A percentile compares a stretch with the other conserved stretches of the same genome.
These are phyloP conservation scores for Drosophila eugracilis DNA, from an alignment of 1,140 invertebrate species.

Conservation along the genomic window DNA sequence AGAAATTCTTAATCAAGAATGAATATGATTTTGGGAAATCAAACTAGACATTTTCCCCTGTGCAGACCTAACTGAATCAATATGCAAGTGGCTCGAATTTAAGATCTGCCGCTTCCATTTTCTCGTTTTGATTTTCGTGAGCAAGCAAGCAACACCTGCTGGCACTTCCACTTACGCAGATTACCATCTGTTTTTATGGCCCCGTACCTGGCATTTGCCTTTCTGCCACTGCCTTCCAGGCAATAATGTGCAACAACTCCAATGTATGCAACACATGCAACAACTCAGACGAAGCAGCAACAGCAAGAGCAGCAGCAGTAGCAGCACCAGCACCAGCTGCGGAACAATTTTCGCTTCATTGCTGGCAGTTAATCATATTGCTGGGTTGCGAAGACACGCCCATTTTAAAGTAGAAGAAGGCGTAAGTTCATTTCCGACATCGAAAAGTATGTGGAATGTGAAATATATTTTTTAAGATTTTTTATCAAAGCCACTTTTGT, in stretches of 20 bases:
- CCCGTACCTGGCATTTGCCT: conserved; percentile 5
- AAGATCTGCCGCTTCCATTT: conserved; percentile 2
- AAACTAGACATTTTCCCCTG: not conserved
- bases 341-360: conserved; percentile 10
- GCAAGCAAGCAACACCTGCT: conserved; percentile 52
- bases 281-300: conserved; percentile 8
- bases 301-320: no score
- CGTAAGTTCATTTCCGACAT: not conserved
- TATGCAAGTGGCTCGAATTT: conserved; percentile 25
- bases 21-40: no score
- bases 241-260: conserved; percentile 33
- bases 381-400: not conserved
- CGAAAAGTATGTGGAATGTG: no score
- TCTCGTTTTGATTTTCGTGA: conserved; percentile 20
- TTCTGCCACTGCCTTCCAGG: conserved; percentile 14
- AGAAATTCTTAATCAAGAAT: no score
- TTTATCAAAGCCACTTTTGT: no score
- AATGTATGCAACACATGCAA: conserved; percentile 7
- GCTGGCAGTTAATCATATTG: conserved; percentile 52
- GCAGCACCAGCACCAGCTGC: conserved; percentile 7
- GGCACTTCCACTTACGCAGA: conserved; percentile 72
- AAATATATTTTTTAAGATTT: no score
- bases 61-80: conserved; percentile 13
- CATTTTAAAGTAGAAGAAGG: not conserved
- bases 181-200: conserved; percentile 74